Evolutionary conservation across 2,113 vertebrate species (phyloP), one percentile per base, ranked within the genome.

Genomic region (Psittacus erithacus): DNA sequence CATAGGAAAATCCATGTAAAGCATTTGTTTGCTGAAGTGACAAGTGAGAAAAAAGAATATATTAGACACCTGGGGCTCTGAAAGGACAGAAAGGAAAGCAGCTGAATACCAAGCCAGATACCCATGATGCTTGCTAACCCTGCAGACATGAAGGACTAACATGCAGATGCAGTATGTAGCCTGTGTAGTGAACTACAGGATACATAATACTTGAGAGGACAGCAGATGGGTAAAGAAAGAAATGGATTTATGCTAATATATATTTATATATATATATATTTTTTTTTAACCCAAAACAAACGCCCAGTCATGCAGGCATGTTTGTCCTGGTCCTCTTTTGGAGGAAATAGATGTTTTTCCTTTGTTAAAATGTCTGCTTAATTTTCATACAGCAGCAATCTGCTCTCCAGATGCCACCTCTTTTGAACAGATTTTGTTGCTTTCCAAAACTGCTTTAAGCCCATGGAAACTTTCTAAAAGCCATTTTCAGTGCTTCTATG

Each of bases 41-140:
- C 5, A 27, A 4, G 39, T 7, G 76, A 57, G 29, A n/a, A 44
- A 24, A n/a, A 3, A 38, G 19, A 39, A 8, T 3, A 5, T 35
- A 1, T 47, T 25, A 17, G 47, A 4, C 13, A 43, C 1, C 5
- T 0, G 1, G 14, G 28, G 19, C 7, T 8, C 18, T 5, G 9
- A 10, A 24, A 27, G 41, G 38, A 16, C 35, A n/a, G 65, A 25
- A 38, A 17, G n/a, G 23, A 22, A 20, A 41, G 57, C 3, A 28
- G 62, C 43, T 1, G 35, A 53, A 23, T 17, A 4, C 49, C 24
- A 59, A 43, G 60, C 38, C 57, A 59, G 57, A 62, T 14, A 10
- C 23, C 43, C 0, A 2, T 4, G 7, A 16, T 23, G 41, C 13
- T 27, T 33, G n/a, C 49, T n/a, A 11, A 29, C 29, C 62, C n/a